Percentiles rank a stretch among this genome's conserved stretches.
phyloP scores from a whole-genome alignment of 2,888 invertebrate genomes.

The Drosophila putrida region DNA sequence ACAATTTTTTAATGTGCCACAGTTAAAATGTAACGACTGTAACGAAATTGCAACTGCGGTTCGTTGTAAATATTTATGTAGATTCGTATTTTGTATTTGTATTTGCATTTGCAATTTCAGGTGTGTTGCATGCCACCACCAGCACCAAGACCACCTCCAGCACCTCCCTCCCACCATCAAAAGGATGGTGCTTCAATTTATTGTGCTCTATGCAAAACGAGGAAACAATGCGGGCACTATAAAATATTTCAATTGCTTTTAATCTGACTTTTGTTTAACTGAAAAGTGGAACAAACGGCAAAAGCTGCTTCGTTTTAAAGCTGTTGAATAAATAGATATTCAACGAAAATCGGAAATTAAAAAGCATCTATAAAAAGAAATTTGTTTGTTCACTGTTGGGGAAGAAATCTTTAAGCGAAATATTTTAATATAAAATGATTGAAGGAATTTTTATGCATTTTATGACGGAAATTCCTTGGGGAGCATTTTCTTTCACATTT shows the following conservation, averaged over 20 bases:
- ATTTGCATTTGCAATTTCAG: constrained; percentile 35
- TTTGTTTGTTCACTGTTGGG: not conserved
- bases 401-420: too few relatives aligned
- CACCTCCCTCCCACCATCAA: not conserved
- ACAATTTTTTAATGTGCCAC: constrained; percentile 20
- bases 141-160: too few relatives aligned
- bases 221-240: constrained; percentile 14
- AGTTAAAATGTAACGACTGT: constrained; percentile 32
- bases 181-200: constrained; percentile 46
- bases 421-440: too few relatives aligned
- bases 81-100: constrained; percentile 11
- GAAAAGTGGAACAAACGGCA: not conserved
- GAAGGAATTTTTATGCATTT: too few relatives aligned
- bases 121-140: constrained; percentile 12
- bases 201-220: constrained; percentile 6
- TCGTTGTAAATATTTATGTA: constrained; percentile 29
- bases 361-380: not conserved
- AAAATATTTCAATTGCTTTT: constrained; percentile 41
- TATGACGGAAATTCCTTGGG: too few relatives aligned
- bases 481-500: too few relatives aligned
- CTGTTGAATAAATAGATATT: constrained; percentile 10
- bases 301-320: not conserved
- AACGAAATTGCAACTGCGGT: constrained; percentile 51
- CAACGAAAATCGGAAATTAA: constrained; percentile 10
- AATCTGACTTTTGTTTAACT: constrained; percentile 29